phyloP scores from a whole-genome alignment of 2,797 vertebrate species.

The Darevskia nairensis region DNA sequence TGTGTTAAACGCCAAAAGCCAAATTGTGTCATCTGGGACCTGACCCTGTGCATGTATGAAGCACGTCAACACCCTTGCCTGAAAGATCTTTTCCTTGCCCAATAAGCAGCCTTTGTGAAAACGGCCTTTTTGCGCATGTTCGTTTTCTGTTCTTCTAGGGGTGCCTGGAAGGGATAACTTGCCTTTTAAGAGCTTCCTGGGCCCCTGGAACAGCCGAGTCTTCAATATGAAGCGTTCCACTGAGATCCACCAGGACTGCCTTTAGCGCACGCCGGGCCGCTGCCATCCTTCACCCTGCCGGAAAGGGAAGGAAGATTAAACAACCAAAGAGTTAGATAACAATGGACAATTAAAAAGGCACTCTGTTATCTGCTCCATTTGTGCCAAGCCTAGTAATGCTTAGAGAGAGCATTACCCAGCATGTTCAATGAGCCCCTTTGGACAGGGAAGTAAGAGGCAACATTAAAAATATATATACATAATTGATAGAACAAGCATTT shows the following conservation, averaged over 20 bases:
- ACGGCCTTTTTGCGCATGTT: conserved; percentile 4
- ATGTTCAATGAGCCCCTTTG: conserved; percentile 38
- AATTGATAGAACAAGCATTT: conserved; percentile 50
- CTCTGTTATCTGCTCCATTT: conserved; percentile 49
- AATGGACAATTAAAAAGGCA: conserved; percentile 72
- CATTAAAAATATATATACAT: conserved; percentile 45
- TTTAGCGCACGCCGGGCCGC: conserved; percentile 81
- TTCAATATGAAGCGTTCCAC: conserved; percentile 93
- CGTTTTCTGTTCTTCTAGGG: conserved; percentile 35
- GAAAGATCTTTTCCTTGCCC: conserved; percentile 36
- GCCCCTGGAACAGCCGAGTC: conserved; percentile 91
- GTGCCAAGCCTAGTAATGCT: conserved; percentile 46
- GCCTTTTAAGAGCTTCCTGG: conserved; percentile 92
- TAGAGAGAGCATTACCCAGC: conserved; percentile 43
- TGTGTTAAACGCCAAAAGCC: not conserved
- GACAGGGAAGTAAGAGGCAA: conserved; percentile 38
- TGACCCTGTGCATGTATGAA: no score
- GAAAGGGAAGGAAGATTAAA: conserved; percentile 61
- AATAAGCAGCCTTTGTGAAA: conserved; percentile 49
- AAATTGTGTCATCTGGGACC: not conserved
- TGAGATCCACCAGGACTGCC: conserved; percentile 95
- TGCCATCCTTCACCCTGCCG: conserved; percentile 82
- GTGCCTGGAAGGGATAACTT: conserved; percentile 58
- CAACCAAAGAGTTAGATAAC: conserved; percentile 66
- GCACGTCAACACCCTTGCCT: not conserved